Evolutionary conservation across 2,888 invertebrate genomes (phyloP).

Genomic region (Lasiommata megera): DNA sequence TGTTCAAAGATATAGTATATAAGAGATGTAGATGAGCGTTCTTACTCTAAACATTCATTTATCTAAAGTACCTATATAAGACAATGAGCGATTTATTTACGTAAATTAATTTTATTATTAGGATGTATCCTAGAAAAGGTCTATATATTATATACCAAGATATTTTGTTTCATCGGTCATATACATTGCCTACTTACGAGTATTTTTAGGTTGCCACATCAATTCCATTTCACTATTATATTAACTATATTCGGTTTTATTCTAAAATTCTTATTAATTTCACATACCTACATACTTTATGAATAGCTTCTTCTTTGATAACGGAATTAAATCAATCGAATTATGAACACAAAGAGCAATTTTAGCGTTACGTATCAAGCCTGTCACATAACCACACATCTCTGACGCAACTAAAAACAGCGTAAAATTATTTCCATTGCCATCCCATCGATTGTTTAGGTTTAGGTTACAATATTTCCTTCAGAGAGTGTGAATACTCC

Average conservation of each 20-base stretch:
- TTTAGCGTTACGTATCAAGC: not conserved
- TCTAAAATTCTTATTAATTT: too few relatives aligned
- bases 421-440: not conserved
- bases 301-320: too few relatives aligned
- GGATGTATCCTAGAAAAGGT: too few relatives aligned
- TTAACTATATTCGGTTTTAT: too few relatives aligned
- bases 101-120: too few relatives aligned
- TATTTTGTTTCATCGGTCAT: too few relatives aligned
- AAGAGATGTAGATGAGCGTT: not conserved
- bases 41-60: not conserved
- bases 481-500: constrained; percentile 42
- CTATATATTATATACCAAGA: too few relatives aligned
- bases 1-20: not conserved
- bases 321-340: too few relatives aligned
- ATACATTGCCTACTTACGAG: too few relatives aligned
- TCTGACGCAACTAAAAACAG: not conserved
- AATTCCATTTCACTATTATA: too few relatives aligned
- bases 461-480: constrained; percentile 23
- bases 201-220: too few relatives aligned
- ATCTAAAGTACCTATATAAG: not conserved
- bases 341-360: not conserved
- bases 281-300: too few relatives aligned
- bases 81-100: not conserved
- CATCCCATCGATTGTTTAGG: not conserved
- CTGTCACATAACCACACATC: not conserved